These are phyloP conservation scores for Drosophila lutescens DNA, from an alignment of 2,888 invertebrate species.

Conservation along the genomic window DNA sequence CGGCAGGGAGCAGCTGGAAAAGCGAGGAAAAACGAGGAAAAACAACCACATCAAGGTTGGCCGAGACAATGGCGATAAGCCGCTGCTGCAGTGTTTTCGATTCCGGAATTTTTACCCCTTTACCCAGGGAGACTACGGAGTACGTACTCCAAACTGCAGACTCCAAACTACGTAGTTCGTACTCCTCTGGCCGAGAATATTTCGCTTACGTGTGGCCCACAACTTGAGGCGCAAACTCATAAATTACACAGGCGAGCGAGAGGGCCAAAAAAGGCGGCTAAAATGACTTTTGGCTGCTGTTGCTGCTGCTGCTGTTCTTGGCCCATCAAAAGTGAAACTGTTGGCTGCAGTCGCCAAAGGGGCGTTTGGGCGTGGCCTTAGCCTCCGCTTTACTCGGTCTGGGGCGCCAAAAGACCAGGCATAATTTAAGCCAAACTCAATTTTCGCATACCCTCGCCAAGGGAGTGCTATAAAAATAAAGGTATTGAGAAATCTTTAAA, in stretches of 20 bases:
- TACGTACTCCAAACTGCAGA: neutral
- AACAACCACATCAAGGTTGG: conserved; percentile 33
- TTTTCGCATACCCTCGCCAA: conserved; percentile 47
- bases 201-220: conserved; percentile 54
- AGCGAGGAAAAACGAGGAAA: neutral
- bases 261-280: conserved; percentile 34
- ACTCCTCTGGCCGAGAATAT: conserved; percentile 11
- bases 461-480: conserved; percentile 4
- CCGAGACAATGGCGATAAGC: conserved; percentile 75
- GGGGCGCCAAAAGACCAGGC: conserved; percentile 59
- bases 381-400: conserved; percentile 43
- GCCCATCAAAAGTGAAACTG: conserved; percentile 67
- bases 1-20: conserved; percentile 16
- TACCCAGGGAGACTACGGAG: neutral
- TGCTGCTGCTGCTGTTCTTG: conserved; percentile 40
- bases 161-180: neutral
- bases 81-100: conserved; percentile 48
- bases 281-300: conserved; percentile 71
- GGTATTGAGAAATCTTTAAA: neutral
- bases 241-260: conserved; percentile 61
- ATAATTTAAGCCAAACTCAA: conserved; percentile 76
- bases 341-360: conserved; percentile 71
- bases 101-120: conserved; percentile 11
- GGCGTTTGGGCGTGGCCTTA: conserved; percentile 63
- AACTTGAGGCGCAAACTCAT: conserved; percentile 78